Percentiles rank a stretch among this genome's conserved stretches.
Evolutionary conservation across 2,797 vertebrate genomes (phyloP).

Genomic region (Sebastes steindachneri): DNA sequence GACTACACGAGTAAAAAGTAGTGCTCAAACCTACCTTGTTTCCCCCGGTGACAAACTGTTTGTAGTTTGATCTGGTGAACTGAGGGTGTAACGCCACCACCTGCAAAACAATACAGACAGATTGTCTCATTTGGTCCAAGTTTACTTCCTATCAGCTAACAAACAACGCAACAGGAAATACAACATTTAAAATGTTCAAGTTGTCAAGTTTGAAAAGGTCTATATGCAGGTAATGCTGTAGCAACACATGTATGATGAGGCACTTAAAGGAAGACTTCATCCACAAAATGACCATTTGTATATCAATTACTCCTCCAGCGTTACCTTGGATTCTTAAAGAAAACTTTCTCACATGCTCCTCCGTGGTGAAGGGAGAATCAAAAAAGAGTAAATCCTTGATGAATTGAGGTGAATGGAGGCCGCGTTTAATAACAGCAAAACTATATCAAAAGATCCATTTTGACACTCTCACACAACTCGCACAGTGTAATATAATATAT

Average conservation of each 20-base stretch:
- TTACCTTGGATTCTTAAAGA: neutral
- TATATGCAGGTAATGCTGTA: neutral
- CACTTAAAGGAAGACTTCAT: neutral
- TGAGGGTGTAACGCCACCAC: constrained; percentile 93
- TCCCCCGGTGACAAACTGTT: constrained; percentile 97
- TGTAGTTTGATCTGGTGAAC: constrained; percentile 94
- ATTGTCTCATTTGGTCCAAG: neutral
- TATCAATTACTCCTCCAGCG: neutral
- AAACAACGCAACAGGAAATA: neutral
- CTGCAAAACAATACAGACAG: constrained; percentile 56
- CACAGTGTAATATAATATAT: too few relatives aligned
- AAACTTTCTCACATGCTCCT: neutral
- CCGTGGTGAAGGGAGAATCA: neutral
- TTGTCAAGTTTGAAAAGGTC: too few relatives aligned
- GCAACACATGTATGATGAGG: neutral
- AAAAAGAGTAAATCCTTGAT: neutral
- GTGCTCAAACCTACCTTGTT: constrained; percentile 89
- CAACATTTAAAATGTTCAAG: neutral
- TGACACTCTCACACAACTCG: too few relatives aligned
- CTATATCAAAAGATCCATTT: neutral
- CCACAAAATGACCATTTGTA: neutral
- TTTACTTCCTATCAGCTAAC: neutral
- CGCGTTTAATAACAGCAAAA: neutral
- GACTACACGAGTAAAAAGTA: constrained; percentile 8
- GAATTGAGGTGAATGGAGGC: neutral